Evolutionary conservation across 2,113 vertebrate genomes (phyloP).

Genomic region (Pangasianodon hypophthalmus): DNA sequence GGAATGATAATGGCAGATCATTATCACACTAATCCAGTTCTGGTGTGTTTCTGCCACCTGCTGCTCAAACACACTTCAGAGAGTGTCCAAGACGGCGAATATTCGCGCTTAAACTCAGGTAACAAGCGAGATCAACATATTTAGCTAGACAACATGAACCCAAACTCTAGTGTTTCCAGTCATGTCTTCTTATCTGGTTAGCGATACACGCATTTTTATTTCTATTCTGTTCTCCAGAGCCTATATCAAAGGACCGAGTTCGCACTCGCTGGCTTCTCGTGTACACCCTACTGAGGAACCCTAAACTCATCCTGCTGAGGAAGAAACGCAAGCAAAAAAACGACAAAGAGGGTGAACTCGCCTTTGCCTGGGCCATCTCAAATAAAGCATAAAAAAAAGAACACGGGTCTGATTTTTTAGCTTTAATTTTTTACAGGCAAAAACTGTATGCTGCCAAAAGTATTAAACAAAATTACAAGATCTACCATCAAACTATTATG

Average conservation of each 20-base stretch:
- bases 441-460: neutral
- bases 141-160: neutral
- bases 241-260: constrained; percentile 60
- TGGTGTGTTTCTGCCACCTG: constrained; percentile 85
- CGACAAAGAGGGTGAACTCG: neutral
- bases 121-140: neutral
- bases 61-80: constrained; percentile 66
- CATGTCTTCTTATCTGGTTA: neutral
- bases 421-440: neutral
- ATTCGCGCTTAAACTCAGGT: constrained; percentile 67
- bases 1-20: constrained; percentile 89
- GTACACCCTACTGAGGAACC: constrained; percentile 47
- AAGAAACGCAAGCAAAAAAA: constrained; percentile 59
- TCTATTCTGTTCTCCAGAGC: constrained; percentile 58
- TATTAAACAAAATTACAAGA: neutral
- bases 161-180: neutral
- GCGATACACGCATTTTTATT: neutral
- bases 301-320: constrained; percentile 65
- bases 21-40: constrained; percentile 83
- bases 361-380: constrained; percentile 45
- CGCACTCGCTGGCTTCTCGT: constrained; percentile 77
- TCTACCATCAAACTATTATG: neutral
- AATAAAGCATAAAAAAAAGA: neutral
- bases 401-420: neutral
- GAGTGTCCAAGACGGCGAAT: constrained; percentile 43